Evolutionary conservation across 2,113 vertebrate species (phyloP).

Genomic region (Lathamus discolor): DNA sequence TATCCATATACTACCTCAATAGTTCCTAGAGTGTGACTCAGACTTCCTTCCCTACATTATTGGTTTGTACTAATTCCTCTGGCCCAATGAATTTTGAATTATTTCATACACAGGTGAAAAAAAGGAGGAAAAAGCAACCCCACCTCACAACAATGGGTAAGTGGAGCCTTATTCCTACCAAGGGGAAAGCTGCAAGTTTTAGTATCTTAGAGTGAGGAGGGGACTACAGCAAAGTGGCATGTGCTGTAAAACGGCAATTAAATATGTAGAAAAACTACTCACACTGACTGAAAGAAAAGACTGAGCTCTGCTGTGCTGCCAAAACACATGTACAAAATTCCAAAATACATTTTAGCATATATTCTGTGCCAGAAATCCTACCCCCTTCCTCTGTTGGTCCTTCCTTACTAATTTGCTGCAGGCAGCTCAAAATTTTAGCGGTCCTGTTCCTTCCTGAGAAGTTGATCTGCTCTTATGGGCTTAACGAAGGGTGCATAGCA

Average conservation of each 20-base stretch:
- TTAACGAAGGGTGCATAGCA: accelerated
- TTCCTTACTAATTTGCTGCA: background rate
- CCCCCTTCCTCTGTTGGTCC: background rate
- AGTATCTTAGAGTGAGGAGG: background rate
- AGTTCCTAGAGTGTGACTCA: background rate
- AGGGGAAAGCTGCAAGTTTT: background rate
- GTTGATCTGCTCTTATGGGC: background rate
- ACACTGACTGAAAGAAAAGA: background rate
- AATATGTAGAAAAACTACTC: background rate
- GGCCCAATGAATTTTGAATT: background rate
- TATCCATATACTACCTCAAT: background rate
- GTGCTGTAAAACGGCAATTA: background rate
- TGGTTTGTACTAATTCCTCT: background rate
- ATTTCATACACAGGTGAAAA: background rate
- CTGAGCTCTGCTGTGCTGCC: background rate
- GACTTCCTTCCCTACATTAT: background rate
- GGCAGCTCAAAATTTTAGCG: background rate
- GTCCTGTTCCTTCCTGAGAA: background rate
- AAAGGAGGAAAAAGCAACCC: accelerated
- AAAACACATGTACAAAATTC: background rate
- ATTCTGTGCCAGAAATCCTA: background rate
- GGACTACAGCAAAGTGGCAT: background rate
- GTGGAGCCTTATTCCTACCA: background rate
- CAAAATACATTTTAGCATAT: background rate
- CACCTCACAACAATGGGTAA: background rate